Evolutionary conservation across 2,888 invertebrate species (phyloP).

Genomic region (Didymodactylos carnosus): DNA sequence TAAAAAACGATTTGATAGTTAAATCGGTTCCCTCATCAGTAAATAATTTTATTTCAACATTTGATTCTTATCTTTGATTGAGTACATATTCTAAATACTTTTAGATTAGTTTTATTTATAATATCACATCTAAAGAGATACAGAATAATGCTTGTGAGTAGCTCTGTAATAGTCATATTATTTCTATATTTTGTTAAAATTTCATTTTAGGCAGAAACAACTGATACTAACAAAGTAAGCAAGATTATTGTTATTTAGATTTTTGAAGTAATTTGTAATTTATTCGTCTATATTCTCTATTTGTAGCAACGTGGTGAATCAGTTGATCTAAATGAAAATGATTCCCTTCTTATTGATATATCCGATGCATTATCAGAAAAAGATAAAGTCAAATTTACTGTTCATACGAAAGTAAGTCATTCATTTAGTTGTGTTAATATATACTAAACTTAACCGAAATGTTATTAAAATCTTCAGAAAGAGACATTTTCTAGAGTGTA

Average conservation of each 20-base stretch:
- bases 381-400: constrained; percentile 97
- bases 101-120: no score
- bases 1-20: no score
- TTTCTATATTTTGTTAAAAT: background rate
- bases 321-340: constrained; percentile 3
- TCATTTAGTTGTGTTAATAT: background rate
- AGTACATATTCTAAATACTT: no score
- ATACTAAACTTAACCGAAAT: no score
- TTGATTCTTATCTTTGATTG: no score
- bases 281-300: background rate
- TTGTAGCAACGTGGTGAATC: constrained; percentile 2
- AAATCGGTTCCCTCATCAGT: no score
- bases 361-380: constrained; percentile 96
- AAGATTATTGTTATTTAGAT: background rate
- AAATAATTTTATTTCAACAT: no score
- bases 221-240: background rate
- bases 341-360: constrained; percentile 46
- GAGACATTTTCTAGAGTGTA: no score
- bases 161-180: no score
- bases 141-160: background rate
- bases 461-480: no score
- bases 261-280: background rate
- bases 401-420: constrained; percentile 38
- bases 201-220: background rate
- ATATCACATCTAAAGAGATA: background rate